Conservation (phyloP, 2,888 invertebrate species). For the Thyatira batis region DNA sequence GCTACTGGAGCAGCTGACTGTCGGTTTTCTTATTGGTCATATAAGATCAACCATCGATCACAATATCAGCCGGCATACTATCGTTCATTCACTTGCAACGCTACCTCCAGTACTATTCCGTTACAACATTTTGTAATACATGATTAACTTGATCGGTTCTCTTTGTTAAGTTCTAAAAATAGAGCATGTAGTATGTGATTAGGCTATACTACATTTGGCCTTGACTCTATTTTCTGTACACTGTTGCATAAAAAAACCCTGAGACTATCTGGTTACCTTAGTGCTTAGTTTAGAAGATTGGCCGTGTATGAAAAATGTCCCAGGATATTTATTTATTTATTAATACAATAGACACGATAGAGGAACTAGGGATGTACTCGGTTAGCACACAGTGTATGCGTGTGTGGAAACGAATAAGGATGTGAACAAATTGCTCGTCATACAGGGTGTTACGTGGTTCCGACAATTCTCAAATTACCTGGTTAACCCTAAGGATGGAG, state of each 20-base stretch:
- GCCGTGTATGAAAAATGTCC: too few relatives aligned
- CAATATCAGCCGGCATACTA: too few relatives aligned
- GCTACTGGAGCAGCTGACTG: too few relatives aligned
- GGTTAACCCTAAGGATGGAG: neutral
- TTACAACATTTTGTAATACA: neutral
- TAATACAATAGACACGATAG: too few relatives aligned
- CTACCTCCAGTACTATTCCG: neutral
- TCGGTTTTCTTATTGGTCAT: too few relatives aligned
- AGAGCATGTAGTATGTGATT: neutral
- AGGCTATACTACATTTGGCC: neutral
- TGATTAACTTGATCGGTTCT: neutral
- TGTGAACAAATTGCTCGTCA: constrained; percentile 7
- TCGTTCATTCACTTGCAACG: too few relatives aligned
- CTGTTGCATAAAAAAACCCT: neutral
- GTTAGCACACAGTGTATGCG: too few relatives aligned
- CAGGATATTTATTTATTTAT: too few relatives aligned
- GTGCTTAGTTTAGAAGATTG: too few relatives aligned
- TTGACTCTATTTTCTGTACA: neutral
- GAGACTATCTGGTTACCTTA: too few relatives aligned
- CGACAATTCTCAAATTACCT: constrained; percentile 3
- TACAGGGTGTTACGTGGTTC: constrained; percentile 2
- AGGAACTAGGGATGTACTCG: too few relatives aligned
- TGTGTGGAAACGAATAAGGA: constrained; percentile 9
- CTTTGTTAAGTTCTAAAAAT: neutral
- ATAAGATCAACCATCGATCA: too few relatives aligned